A percentile compares a stretch with the other conserved stretches of the same genome.
These are phyloP conservation scores for Gastracanthus pulcherrimus DNA, from an alignment of 2,888 invertebrate genomes.

Conservation along the genomic window DNA sequence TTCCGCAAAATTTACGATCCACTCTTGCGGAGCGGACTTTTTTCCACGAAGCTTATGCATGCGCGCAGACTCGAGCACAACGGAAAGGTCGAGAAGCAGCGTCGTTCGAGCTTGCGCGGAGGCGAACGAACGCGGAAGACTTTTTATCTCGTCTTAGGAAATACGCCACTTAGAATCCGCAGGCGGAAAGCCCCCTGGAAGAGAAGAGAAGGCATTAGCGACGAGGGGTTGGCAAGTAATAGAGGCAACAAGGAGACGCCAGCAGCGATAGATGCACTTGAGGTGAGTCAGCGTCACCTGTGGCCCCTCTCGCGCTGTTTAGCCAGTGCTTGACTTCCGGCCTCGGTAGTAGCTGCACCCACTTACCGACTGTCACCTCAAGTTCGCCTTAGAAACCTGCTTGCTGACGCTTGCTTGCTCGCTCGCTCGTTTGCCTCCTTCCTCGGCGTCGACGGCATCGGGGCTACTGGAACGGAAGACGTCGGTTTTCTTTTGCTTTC, in stretches of 20 bases:
- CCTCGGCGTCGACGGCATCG: not conserved
- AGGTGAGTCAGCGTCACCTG: constrained; percentile 74
- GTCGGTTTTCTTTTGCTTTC: not conserved
- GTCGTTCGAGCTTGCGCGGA: not conserved
- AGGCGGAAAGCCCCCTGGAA: constrained; percentile 12
- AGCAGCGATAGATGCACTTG: constrained; percentile 65
- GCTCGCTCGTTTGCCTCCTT: not conserved
- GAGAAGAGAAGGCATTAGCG: not conserved
- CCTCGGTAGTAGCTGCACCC: constrained; percentile 65
- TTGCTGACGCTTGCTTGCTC: constrained; percentile 25
- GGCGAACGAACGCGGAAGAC: constrained; percentile 33
- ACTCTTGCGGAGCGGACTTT: constrained; percentile 6
- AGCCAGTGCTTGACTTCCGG: constrained; percentile 70
- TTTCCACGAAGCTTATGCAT: not conserved
- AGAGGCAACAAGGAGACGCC: not conserved
- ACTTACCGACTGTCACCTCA: constrained; percentile 65
- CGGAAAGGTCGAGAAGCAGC: not conserved
- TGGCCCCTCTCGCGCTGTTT: constrained; percentile 69
- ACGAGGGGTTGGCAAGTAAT: not conserved
- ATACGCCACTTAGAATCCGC: constrained; percentile 50
- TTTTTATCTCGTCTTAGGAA: constrained; percentile 53
- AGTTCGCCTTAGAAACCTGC: constrained; percentile 49
- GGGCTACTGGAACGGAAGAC: not conserved
- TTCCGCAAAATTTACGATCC: constrained; percentile 20
- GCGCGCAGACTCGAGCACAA: not conserved